Evolutionary conservation across 1,140 invertebrate species (phyloP), one percentile per base, ranked within the genome.

Genomic region (Drosophila pseudoananassae): DNA sequence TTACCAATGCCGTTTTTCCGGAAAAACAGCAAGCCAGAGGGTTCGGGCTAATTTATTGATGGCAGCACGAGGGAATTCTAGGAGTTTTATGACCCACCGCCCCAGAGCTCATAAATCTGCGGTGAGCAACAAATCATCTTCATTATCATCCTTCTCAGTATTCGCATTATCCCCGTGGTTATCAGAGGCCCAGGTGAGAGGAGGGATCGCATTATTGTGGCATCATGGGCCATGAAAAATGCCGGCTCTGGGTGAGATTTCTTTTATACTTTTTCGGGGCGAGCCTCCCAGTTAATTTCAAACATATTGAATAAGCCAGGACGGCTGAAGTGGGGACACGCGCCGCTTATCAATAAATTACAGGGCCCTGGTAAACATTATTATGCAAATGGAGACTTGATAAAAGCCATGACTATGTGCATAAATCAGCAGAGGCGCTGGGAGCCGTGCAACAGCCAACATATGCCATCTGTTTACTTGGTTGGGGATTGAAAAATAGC

Each of bases 311-410:
- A 49, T 78, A 27, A 36, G 58, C 61, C 55, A 47, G 5, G n/a
- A 31, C 7, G 58, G 9, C 31, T 33, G 27, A 38, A 23, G 50
- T 38, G 46, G 59, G 65, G 76, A 56, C 50, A 65, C 51, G 46
- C 54, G 60, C 43, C 70, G 56, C 78, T 87, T 87, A 87, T 83
- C 83, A 88, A 88, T 87, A 76, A 83, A 87, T 88, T 87, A 73
- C 66, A 71, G 79, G 59, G 23, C 55, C 10, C 52, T 69, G 58
- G 45, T 36, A 78, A 69, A 82, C 70, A 85, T 76, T 82, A 63
- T 78, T 79, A 79, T 87, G 83, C 71, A 87, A 87, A 87, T 82
- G 78, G 52, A 66, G 51, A 49, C 45, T 27, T 60, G 77, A 87
- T 78, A 84, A 78, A 85, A 80, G 47, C 66, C 77, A 74, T 75